Conservation (phyloP, 2,113 vertebrate species). For the Ellobius talpinus region DNA sequence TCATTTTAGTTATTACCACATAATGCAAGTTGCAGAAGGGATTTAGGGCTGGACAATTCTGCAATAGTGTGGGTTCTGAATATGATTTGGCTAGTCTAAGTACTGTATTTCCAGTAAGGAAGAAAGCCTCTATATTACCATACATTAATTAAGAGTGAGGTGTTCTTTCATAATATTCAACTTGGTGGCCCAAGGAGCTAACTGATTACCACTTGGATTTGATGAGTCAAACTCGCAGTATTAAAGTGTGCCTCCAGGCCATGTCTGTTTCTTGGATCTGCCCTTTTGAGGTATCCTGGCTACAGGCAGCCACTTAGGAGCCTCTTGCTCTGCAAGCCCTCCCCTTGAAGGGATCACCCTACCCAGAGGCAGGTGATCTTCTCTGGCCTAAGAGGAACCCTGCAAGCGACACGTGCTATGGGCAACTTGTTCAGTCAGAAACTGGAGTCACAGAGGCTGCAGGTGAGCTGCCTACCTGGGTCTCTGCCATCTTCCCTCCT, state of each 20-base stretch:
- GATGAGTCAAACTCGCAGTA: slow-evolving; percentile 65
- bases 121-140: background rate
- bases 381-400: background rate
- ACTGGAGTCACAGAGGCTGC: background rate
- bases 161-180: background rate
- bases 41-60: background rate
- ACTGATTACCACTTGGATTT: slow-evolving; percentile 54
- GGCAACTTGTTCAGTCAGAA: background rate
- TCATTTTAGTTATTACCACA: background rate
- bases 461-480: background rate
- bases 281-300: background rate
- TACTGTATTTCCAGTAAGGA: background rate
- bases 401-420: accelerated
- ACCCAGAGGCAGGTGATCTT: background rate
- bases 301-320: background rate
- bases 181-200: slow-evolving; percentile 18
- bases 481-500: background rate
- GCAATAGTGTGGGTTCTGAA: background rate
- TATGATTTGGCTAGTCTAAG: background rate
- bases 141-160: slow-evolving; percentile 48
- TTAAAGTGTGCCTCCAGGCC: background rate
- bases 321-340: background rate
- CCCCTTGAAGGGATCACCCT: background rate
- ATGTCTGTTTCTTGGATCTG: slow-evolving; percentile 7
- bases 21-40: background rate